Percentiles rank a stretch among this genome's conserved stretches.
These are phyloP conservation scores for Plagiodera versicolora DNA, from an alignment of 2,888 invertebrate species.

Conservation along the genomic window DNA sequence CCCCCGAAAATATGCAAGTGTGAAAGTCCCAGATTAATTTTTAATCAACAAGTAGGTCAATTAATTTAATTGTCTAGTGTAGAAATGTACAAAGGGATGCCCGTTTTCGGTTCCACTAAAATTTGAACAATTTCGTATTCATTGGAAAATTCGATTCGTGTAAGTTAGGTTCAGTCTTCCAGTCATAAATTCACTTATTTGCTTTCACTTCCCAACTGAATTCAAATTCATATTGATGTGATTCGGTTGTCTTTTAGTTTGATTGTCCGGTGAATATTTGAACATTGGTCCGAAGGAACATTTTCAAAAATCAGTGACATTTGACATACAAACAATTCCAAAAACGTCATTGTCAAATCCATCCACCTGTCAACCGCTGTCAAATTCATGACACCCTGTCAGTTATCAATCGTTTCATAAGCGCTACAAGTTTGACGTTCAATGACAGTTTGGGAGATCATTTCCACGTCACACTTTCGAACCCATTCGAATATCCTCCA, in stretches of 20 bases:
- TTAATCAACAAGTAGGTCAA: conserved; percentile 52
- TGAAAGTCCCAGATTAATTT: conserved; percentile 45
- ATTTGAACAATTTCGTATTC: conserved; percentile 34
- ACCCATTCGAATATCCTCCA: not conserved
- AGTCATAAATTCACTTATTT: conserved; percentile 40
- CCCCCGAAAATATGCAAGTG: conserved; percentile 20
- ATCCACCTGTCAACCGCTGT: too few species aligned
- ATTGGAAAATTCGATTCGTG: conserved; percentile 32
- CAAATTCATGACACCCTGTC: too few species aligned
- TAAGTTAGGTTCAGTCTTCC: conserved; percentile 44
- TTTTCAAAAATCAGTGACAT: too few species aligned
- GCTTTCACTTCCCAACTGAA: conserved; percentile 24
- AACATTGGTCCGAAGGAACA: not conserved
- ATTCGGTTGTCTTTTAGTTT: not conserved
- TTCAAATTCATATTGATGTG: conserved; percentile 1
- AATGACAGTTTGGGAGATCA: too few species aligned
- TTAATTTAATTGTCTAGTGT: conserved; percentile 51
- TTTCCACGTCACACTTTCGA: too few species aligned
- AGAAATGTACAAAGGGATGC: conserved; percentile 39
- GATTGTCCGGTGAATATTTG: not conserved
- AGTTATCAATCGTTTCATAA: too few species aligned
- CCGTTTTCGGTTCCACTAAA: conserved; percentile 41
- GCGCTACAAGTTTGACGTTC: too few species aligned
- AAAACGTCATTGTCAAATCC: too few species aligned
- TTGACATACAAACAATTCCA: too few species aligned